A percentile compares a stretch with the other conserved stretches of the same genome.
Evolutionary conservation across 2,797 vertebrate genomes (phyloP).

Genomic region (Lepilemur ruficaudatus): DNA sequence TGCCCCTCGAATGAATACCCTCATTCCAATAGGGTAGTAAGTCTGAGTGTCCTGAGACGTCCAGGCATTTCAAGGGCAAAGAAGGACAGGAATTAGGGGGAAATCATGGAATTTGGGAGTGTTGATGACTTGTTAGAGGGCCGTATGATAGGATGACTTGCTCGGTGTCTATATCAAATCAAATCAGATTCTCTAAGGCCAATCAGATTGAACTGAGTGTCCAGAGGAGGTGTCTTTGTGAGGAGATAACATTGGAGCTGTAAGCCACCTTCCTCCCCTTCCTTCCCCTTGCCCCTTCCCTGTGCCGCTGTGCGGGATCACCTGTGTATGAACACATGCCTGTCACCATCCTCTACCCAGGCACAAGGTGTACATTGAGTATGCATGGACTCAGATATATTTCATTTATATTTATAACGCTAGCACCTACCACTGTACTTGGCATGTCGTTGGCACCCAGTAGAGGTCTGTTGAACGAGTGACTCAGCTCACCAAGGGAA

Average conservation of each 20-base stretch:
- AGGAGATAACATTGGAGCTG: background rate
- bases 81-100: background rate
- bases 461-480: background rate
- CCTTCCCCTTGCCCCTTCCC: rapidly evolving
- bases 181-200: background rate
- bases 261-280: background rate
- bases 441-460: too few species aligned
- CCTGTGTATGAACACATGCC: background rate
- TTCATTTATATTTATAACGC: background rate
- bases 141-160: background rate
- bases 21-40: background rate
- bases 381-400: background rate
- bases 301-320: background rate
- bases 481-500: background rate
- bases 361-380: background rate
- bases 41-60: background rate
- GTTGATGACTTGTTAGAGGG: background rate
- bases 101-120: background rate
- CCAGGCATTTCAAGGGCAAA: background rate
- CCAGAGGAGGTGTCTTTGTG: background rate
- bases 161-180: background rate
- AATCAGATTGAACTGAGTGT: background rate
- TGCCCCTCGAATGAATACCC: background rate
- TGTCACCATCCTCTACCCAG: background rate
- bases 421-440: background rate